phyloP scores from a whole-genome alignment of 2,888 invertebrate genomes.

The Rotaria magnacalcarata region DNA sequence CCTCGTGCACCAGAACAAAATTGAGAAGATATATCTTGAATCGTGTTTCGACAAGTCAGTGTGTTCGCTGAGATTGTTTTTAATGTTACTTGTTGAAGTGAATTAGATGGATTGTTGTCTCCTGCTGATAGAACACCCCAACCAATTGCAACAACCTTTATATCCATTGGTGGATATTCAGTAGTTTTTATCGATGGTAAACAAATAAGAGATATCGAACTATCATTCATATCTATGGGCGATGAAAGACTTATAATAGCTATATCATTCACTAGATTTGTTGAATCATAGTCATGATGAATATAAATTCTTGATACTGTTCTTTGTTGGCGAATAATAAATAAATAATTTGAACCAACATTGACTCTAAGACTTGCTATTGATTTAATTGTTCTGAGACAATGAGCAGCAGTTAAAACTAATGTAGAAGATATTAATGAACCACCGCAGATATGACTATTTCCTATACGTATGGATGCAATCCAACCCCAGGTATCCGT shows the following conservation, averaged over 20 bases:
- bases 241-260: neutral
- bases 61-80: neutral
- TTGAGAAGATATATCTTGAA: neutral
- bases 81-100: neutral
- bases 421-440: neutral
- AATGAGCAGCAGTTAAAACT: neutral
- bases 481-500: neutral
- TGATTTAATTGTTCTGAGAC: neutral
- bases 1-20: neutral
- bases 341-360: neutral
- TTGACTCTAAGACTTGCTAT: neutral
- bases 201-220: neutral
- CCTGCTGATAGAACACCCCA: neutral
- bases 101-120: neutral
- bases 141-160: neutral
- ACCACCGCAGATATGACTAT: slow-evolving; percentile 4
- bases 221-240: neutral
- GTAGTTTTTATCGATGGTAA: neutral
- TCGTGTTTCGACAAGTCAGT: neutral
- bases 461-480: neutral
- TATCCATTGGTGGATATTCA: neutral
- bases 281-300: neutral
- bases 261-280: neutral
- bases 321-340: neutral
- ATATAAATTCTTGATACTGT: neutral